A percentile compares a stretch with the other conserved stretches of the same genome.
phyloP scores from a whole-genome alignment of 2,797 vertebrate species.

The Meriones psammophilus region DNA sequence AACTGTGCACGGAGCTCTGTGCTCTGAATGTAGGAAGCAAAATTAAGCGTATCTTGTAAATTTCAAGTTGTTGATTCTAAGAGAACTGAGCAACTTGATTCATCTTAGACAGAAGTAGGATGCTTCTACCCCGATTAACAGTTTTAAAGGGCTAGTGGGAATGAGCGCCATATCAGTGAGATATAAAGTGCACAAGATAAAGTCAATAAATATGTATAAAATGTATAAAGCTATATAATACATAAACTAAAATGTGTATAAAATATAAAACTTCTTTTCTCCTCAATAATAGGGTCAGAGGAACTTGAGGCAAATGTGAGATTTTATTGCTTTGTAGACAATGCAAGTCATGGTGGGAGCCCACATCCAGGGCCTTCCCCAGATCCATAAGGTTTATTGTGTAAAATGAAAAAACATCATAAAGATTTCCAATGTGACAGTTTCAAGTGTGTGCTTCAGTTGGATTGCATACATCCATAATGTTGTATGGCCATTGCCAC shows the following conservation, averaged over 20 bases:
- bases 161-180: not conserved
- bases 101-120: not conserved
- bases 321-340: not conserved
- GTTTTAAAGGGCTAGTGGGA: not conserved
- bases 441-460: not conserved
- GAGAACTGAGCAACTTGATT: not conserved
- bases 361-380: not conserved
- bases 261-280: not conserved
- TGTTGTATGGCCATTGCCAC: not conserved
- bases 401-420: not conserved
- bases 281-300: not conserved
- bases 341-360: accelerated
- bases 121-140: not conserved
- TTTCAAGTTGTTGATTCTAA: not conserved
- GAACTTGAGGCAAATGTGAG: not conserved
- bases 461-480: not conserved
- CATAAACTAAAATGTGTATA: not conserved
- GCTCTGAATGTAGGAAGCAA: not conserved
- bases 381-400: not conserved
- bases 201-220: not conserved
- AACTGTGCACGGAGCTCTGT: not conserved
- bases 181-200: not conserved
- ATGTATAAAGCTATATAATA: not conserved
- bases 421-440: not conserved
- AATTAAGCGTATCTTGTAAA: not conserved